Percentiles rank a stretch among this genome's conserved stretches.
phyloP scores from a whole-genome alignment of 2,797 vertebrate species.

The Enteromius anoplus region DNA sequence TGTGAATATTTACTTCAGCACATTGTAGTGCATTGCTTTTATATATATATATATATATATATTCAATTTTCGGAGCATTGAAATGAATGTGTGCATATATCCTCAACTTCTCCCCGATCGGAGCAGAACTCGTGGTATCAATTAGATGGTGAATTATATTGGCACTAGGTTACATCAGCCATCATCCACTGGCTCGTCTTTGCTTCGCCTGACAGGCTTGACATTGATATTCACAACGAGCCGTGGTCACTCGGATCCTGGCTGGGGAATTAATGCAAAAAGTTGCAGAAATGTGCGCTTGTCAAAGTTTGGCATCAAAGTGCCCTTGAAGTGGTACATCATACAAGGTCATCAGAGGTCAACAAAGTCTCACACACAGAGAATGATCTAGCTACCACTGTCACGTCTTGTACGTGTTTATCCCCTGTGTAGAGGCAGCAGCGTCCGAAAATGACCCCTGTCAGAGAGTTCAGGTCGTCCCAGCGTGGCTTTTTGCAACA shows the following conservation, averaged over 20 bases:
- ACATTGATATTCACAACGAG: slow-evolving; percentile 52
- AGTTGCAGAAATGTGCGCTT: slow-evolving; percentile 32
- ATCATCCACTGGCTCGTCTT: slow-evolving; percentile 29
- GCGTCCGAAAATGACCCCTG: slow-evolving; percentile 16
- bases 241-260: slow-evolving; percentile 36
- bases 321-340: slow-evolving; percentile 51
- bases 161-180: slow-evolving; percentile 45
- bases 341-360: slow-evolving; percentile 39
- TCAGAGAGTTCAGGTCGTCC: slow-evolving; percentile 25
- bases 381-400: slow-evolving; percentile 18
- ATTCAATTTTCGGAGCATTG: not conserved
- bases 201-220: slow-evolving; percentile 33
- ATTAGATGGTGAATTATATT: slow-evolving; percentile 46
- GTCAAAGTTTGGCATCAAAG: slow-evolving; percentile 44
- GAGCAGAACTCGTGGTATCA: slow-evolving; percentile 12
- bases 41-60: slow-evolving; percentile 1
- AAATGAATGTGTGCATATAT: not conserved
- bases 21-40: not conserved
- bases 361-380: slow-evolving; percentile 4
- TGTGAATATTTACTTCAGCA: not conserved
- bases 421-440: slow-evolving; percentile 16
- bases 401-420: not conserved
- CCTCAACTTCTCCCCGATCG: not conserved
- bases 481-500: slow-evolving; percentile 30
- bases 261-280: slow-evolving; percentile 50